phyloP scores from a whole-genome alignment of 2,113 vertebrate species.

The Pangasianodon gigas region DNA sequence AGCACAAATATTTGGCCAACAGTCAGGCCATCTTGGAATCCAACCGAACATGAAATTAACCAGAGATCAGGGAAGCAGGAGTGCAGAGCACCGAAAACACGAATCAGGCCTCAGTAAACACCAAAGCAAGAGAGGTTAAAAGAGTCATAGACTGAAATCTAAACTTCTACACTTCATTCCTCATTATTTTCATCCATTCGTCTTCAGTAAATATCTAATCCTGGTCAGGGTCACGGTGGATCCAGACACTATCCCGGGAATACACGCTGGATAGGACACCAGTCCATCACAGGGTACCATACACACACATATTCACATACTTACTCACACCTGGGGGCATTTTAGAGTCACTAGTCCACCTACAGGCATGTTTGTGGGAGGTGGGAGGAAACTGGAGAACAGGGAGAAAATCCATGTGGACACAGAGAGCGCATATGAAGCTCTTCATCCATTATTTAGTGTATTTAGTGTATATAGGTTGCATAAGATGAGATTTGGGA shows the following conservation, averaged over 20 bases:
- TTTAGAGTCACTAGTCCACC: not conserved
- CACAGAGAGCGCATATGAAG: not conserved
- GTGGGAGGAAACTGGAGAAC: not conserved
- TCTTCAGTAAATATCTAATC: not conserved
- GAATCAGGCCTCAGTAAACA: conserved; percentile 46
- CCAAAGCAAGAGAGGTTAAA: not conserved
- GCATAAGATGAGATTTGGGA: not conserved
- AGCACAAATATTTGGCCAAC: conserved; percentile 76
- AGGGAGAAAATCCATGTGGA: not conserved
- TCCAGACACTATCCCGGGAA: not conserved
- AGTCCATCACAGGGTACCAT: not conserved
- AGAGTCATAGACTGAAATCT: conserved; percentile 4
- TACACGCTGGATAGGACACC: not conserved
- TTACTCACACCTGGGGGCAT: not conserved
- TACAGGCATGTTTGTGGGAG: not conserved
- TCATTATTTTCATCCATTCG: not conserved
- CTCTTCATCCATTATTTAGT: not conserved
- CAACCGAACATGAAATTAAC: conserved; percentile 79
- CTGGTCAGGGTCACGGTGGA: not conserved
- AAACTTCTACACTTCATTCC: not conserved
- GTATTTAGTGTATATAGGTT: not conserved
- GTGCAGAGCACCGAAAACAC: conserved; percentile 46
- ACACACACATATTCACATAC: not conserved
- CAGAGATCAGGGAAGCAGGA: conserved; percentile 59
- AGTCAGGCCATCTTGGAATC: conserved; percentile 72